Percentiles rank a stretch among this genome's conserved stretches.
These are phyloP conservation scores for Apodemia mormo DNA, from an alignment of 2,888 invertebrate genomes.

Conservation along the genomic window DNA sequence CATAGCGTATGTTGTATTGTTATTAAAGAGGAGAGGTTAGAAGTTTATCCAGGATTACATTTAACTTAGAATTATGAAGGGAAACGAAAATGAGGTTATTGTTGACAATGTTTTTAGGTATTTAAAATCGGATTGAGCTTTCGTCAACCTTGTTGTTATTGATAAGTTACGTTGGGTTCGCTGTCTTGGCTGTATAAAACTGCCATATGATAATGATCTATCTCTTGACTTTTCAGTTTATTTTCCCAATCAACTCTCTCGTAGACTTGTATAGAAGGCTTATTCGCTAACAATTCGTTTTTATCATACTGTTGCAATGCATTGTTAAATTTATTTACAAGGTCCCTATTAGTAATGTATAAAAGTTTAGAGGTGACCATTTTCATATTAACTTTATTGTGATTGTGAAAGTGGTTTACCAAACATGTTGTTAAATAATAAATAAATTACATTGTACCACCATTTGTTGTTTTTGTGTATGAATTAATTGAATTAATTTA, in stretches of 20 bases:
- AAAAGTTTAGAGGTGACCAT: slow-evolving; percentile 79
- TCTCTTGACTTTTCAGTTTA: slow-evolving; percentile 36
- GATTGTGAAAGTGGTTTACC: slow-evolving; percentile 77
- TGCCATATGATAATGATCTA: slow-evolving; percentile 34
- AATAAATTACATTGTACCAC: slow-evolving; percentile 87
- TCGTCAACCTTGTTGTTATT: slow-evolving; percentile 71
- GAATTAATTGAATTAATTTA: no score
- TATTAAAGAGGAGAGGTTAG: slow-evolving; percentile 72
- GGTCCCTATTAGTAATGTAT: slow-evolving; percentile 77
- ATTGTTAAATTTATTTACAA: slow-evolving; percentile 70
- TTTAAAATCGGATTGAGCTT: slow-evolving; percentile 78
- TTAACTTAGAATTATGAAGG: slow-evolving; percentile 72
- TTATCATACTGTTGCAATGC: slow-evolving; percentile 60
- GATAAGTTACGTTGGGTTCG: slow-evolving; percentile 54
- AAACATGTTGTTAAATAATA: slow-evolving; percentile 84
- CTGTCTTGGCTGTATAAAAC: slow-evolving; percentile 46
- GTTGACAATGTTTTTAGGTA: slow-evolving; percentile 81
- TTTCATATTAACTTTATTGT: slow-evolving; percentile 67
- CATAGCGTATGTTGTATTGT: slow-evolving; percentile 74
- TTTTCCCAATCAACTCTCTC: slow-evolving; percentile 42
- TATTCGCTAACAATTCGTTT: slow-evolving; percentile 56
- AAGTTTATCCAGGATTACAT: slow-evolving; percentile 77
- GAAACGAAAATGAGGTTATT: slow-evolving; percentile 74
- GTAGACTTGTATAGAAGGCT: slow-evolving; percentile 63
- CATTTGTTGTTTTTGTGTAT: slow-evolving; percentile 64